phyloP scores from a whole-genome alignment of 2,797 vertebrate species.

The Crax fasciolata region DNA sequence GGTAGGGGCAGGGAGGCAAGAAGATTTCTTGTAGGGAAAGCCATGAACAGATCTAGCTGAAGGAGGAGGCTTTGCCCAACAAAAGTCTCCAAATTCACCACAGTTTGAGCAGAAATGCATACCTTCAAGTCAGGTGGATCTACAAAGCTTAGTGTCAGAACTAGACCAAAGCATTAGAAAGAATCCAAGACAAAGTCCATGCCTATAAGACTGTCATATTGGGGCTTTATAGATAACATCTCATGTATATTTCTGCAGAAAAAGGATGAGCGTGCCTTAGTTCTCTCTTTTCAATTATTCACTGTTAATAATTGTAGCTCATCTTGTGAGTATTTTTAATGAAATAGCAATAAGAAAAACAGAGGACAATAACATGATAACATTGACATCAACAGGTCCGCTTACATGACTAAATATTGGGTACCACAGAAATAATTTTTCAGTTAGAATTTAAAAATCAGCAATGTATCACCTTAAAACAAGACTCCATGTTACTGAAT shows the following conservation, averaged over 20 bases:
- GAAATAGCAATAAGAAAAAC: background rate
- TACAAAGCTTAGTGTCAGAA: background rate
- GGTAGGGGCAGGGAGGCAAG: background rate
- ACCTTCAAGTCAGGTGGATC: background rate
- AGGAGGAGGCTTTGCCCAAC: background rate
- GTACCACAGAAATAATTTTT: background rate
- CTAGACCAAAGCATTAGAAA: background rate
- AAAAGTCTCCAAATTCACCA: background rate
- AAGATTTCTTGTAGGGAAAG: background rate
- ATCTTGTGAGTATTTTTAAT: background rate
- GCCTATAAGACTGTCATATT: background rate
- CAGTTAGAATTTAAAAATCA: background rate
- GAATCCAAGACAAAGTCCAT: background rate
- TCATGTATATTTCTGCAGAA: background rate
- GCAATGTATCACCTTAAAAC: background rate
- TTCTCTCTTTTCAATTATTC: background rate
- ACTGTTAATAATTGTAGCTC: background rate
- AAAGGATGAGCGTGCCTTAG: background rate
- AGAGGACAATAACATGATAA: background rate
- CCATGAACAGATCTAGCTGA: accelerated
- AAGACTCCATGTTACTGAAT: background rate
- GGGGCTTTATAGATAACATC: background rate
- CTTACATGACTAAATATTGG: background rate
- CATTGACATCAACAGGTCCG: background rate
- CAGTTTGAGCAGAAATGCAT: background rate